Evolutionary conservation across 2,888 invertebrate genomes (phyloP).

Genomic region (Ceratothoa steindachneri): DNA sequence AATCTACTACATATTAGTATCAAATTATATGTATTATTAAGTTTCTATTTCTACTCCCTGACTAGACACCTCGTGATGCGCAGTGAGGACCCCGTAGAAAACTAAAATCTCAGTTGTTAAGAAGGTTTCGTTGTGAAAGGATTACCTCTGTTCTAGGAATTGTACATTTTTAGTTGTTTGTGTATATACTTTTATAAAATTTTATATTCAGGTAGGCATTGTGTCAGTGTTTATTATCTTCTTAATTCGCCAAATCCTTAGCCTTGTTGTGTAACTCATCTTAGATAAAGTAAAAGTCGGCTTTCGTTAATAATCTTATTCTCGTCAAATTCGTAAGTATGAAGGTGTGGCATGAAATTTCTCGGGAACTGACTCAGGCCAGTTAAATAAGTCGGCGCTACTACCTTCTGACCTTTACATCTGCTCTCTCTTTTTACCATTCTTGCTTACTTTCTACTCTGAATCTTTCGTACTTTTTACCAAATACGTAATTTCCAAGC

Average conservation of each 20-base stretch:
- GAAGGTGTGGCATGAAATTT: background rate
- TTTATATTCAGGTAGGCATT: constrained; percentile 12
- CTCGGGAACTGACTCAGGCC: background rate
- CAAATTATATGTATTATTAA: background rate
- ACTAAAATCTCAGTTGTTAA: constrained; percentile 1
- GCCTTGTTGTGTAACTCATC: too few relatives aligned
- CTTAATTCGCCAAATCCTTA: too few relatives aligned
- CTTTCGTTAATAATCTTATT: too few relatives aligned
- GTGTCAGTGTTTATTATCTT: background rate
- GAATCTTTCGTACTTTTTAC: too few relatives aligned
- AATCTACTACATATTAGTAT: too few relatives aligned
- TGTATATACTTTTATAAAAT: constrained; percentile 10
- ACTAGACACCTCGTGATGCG: constrained; percentile 5
- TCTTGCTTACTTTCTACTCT: too few relatives aligned
- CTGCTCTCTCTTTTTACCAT: too few relatives aligned
- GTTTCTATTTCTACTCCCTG: background rate
- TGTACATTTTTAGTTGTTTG: constrained; percentile 8
- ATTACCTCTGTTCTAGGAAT: constrained; percentile 7
- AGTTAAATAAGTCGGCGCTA: background rate
- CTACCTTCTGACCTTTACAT: too few relatives aligned
- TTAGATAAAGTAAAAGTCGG: too few relatives aligned
- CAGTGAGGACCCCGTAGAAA: constrained; percentile 12
- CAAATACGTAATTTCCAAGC: too few relatives aligned
- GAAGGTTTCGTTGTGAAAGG: background rate
- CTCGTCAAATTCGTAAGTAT: background rate